Percentiles rank a stretch among this genome's conserved stretches.
phyloP scores from a whole-genome alignment of 1,140 invertebrate species.

The Wiebesia pumilae region DNA sequence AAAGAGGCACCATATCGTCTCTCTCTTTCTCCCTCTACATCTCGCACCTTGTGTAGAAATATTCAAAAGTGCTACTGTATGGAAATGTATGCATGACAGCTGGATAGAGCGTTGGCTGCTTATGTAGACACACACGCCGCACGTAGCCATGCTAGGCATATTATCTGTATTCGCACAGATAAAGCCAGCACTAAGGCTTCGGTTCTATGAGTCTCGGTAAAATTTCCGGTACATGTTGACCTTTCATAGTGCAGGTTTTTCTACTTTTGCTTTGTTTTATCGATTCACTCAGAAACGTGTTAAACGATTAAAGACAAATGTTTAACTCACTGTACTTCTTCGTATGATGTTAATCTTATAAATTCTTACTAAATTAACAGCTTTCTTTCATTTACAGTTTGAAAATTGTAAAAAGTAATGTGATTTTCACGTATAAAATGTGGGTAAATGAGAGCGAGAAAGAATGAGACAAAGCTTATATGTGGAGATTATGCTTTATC shows the following conservation, averaged over 20 bases:
- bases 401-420: too few relatives aligned
- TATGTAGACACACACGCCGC: background rate
- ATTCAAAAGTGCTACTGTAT: conserved; percentile 49
- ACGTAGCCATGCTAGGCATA: background rate
- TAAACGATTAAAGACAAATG: background rate
- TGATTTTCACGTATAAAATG: too few relatives aligned
- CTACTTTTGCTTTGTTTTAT: background rate
- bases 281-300: background rate
- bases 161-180: conserved; percentile 26
- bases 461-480: too few relatives aligned
- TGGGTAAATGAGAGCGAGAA: too few relatives aligned
- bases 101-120: background rate
- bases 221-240: background rate
- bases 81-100: conserved; percentile 46
- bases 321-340: too few relatives aligned
- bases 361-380: too few relatives aligned
- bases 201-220: background rate
- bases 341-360: too few relatives aligned
- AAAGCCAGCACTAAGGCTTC: background rate
- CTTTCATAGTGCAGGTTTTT: background rate
- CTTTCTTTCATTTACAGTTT: too few relatives aligned
- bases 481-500: too few relatives aligned
- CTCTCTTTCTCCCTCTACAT: background rate
- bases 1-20: too few relatives aligned
- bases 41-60: conserved; percentile 26